phyloP scores from a whole-genome alignment of 2,113 vertebrate genomes.

The Callaeas wilsoni region DNA sequence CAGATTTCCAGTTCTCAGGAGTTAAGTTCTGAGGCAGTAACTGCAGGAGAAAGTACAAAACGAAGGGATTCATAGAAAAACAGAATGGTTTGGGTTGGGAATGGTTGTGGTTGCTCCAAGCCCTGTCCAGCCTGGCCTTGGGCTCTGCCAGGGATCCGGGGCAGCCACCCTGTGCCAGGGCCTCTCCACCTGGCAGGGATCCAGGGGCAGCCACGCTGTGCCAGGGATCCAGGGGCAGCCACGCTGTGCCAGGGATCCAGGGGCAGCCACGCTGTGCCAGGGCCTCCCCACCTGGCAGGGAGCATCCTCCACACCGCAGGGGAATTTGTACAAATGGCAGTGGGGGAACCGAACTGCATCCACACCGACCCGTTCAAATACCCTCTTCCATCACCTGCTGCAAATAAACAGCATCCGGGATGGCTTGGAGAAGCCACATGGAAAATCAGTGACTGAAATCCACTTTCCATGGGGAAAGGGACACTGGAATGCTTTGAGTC shows the following conservation, averaged over 20 bases:
- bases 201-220: no score
- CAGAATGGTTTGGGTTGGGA: neutral
- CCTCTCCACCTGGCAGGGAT: fast-evolving
- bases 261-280: neutral
- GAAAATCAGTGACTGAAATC: fast-evolving
- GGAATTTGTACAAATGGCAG: neutral
- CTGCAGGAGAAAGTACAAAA: neutral
- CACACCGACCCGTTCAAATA: fast-evolving
- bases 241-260: no score
- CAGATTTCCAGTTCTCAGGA: neutral
- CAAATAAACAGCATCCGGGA: neutral
- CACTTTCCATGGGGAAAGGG: neutral
- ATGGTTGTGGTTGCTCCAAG: neutral
- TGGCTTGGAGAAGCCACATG: neutral
- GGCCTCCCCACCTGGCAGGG: fast-evolving
- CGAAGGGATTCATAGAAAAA: neutral
- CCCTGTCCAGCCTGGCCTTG: fast-evolving
- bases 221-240: no score
- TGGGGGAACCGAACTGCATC: neutral
- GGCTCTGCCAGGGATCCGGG: neutral
- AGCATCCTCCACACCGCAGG: neutral
- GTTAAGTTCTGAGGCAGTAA: neutral
- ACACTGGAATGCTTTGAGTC: neutral
- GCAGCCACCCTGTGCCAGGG: neutral
- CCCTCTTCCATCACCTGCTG: neutral